Conservation (phyloP, 2,797 vertebrate genomes). For the Arnoldichthys spilopterus region DNA sequence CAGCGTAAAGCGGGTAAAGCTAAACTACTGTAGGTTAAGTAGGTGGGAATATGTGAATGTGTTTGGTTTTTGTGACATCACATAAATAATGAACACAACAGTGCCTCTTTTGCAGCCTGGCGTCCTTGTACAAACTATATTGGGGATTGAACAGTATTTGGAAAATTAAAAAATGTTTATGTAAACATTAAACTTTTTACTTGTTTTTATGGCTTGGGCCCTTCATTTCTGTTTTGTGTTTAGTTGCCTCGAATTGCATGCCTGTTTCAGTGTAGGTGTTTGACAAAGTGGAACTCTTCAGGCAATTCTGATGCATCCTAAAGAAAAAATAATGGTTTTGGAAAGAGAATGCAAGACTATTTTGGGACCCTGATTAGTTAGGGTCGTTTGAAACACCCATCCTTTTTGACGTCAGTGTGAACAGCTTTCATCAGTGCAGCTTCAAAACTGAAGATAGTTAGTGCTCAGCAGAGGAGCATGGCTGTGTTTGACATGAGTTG, state of each 20-base stretch:
- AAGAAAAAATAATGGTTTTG: not conserved
- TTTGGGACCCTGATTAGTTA: slow-evolving; percentile 25
- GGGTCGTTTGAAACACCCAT: slow-evolving; percentile 20
- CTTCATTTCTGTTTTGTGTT: not conserved
- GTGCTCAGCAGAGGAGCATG: not conserved
- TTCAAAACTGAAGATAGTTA: not conserved
- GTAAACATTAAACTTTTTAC: no score
- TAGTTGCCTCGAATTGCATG: not conserved
- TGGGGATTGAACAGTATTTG: not conserved
- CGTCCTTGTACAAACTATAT: not conserved
- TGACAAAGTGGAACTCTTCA: not conserved
- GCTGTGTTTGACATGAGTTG: not conserved
- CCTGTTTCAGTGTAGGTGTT: not conserved
- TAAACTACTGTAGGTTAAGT: not conserved
- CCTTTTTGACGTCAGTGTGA: slow-evolving; percentile 30
- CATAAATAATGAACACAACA: not conserved
- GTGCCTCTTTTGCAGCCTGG: no score
- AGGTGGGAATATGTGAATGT: not conserved
- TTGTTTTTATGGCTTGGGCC: no score
- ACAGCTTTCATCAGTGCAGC: slow-evolving; percentile 5
- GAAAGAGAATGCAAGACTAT: not conserved
- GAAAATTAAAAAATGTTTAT: no score
- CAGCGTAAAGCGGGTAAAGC: not conserved
- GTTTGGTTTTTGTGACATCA: not conserved
- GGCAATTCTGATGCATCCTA: not conserved